These are phyloP conservation scores for Enteromius argenteus DNA, from an alignment of 2,797 vertebrate genomes.

Conservation along the genomic window DNA sequence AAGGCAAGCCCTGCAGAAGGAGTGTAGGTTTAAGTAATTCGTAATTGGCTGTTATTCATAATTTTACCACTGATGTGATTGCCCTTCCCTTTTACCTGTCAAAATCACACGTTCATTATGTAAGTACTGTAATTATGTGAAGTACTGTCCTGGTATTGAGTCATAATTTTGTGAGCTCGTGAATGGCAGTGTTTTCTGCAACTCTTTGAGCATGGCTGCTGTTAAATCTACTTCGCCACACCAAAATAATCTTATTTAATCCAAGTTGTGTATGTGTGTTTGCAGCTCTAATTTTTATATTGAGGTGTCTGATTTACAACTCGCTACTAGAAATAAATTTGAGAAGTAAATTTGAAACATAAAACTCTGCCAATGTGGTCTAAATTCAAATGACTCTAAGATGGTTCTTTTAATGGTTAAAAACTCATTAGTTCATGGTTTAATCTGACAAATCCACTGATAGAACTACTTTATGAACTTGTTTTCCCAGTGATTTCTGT, in stretches of 20 bases:
- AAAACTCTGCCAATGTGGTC: neutral
- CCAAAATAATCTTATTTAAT: conserved; percentile 1
- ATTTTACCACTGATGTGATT: conserved; percentile 21
- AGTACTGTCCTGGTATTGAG: neutral
- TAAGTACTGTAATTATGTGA: neutral
- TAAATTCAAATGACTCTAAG: neutral
- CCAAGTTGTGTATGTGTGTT: neutral
- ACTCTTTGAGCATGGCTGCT: neutral
- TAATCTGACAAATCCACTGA: neutral
- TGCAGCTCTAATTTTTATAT: neutral
- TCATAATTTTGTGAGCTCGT: neutral
- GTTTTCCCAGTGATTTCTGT: neutral
- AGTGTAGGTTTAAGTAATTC: conserved; percentile 7
- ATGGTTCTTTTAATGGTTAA: neutral
- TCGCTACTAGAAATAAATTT: no score
- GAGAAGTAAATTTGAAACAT: neutral
- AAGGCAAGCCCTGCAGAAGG: neutral
- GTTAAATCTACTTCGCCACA: neutral
- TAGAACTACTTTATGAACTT: neutral
- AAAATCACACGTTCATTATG: neutral
- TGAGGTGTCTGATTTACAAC: neutral
- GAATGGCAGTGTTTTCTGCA: neutral
- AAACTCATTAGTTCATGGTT: neutral
- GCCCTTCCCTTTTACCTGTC: conserved; percentile 27
- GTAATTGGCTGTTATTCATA: conserved; percentile 12